These are phyloP conservation scores for Laothoe populi DNA, from an alignment of 2,888 invertebrate species.

Conservation along the genomic window DNA sequence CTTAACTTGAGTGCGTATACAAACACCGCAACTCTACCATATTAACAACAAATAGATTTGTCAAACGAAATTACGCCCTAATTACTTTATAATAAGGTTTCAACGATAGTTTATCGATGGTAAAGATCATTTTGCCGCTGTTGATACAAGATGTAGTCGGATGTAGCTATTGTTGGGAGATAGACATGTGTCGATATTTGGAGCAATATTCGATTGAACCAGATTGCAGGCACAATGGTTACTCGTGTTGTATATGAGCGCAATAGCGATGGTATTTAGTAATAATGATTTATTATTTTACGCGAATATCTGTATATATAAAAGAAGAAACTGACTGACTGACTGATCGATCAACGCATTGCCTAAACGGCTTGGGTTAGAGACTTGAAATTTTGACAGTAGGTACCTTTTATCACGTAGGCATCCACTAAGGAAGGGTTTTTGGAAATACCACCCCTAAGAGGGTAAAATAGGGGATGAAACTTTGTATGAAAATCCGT, in stretches of 20 bases:
- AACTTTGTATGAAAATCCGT: no score
- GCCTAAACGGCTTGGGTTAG: no score
- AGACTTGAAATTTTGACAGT: no score
- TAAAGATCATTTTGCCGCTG: slow-evolving; percentile 37
- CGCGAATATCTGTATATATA: no score
- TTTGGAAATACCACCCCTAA: no score
- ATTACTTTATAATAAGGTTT: slow-evolving; percentile 34
- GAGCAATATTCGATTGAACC: slow-evolving; percentile 50
- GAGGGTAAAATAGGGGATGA: no score
- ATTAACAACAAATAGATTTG: slow-evolving; percentile 22
- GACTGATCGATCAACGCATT: no score
- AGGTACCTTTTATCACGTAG: no score
- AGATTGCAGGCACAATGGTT: slow-evolving; percentile 36
- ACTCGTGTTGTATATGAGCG: slow-evolving; percentile 29
- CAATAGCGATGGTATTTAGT: slow-evolving; percentile 29
- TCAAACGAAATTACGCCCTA: slow-evolving; percentile 45
- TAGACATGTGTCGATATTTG: slow-evolving; percentile 78
- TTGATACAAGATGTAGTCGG: slow-evolving; percentile 65
- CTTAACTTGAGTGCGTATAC: slow-evolving; percentile 72
- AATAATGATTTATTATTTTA: no score
- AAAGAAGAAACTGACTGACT: no score
- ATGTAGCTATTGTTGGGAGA: slow-evolving; percentile 61
- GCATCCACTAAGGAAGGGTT: no score
- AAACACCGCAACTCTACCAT: slow-evolving; percentile 31
- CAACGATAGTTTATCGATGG: slow-evolving; percentile 27